These are phyloP conservation scores for Mus caroli DNA, from an alignment of 2,797 vertebrate genomes.

Conservation along the genomic window DNA sequence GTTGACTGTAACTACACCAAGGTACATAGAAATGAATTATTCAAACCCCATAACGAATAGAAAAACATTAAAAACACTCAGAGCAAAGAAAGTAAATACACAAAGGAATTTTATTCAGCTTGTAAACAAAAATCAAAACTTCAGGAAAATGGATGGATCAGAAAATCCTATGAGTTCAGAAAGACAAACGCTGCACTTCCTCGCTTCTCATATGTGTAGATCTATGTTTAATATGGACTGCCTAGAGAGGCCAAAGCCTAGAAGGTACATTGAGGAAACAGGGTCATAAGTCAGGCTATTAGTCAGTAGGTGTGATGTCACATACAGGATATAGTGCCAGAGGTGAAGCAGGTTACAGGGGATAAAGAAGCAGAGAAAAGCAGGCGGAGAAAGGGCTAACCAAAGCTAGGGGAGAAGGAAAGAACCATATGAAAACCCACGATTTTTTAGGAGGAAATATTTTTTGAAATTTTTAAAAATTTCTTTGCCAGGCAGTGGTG, in stretches of 20 bases:
- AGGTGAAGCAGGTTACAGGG: neutral
- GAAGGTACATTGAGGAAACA: neutral
- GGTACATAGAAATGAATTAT: neutral
- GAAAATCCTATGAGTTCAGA: neutral
- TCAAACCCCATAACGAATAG: neutral
- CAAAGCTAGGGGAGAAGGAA: neutral
- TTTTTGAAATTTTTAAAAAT: no score
- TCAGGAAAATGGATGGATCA: neutral
- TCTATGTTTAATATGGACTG: neutral
- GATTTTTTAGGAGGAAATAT: neutral
- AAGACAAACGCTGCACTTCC: neutral
- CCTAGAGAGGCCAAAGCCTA: neutral
- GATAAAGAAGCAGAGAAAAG: accelerated
- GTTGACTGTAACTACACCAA: neutral
- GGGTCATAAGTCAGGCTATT: neutral
- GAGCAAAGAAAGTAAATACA: no score
- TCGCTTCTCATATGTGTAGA: neutral
- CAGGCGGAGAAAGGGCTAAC: neutral
- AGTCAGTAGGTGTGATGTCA: no score
- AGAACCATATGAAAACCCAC: neutral
- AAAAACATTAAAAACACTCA: neutral
- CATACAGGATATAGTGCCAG: no score
- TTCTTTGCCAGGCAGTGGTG: neutral
- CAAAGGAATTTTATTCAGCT: neutral
- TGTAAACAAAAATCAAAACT: neutral